Conservation (phyloP, 2,797 vertebrate genomes). For the Smutsia temminckii region DNA sequence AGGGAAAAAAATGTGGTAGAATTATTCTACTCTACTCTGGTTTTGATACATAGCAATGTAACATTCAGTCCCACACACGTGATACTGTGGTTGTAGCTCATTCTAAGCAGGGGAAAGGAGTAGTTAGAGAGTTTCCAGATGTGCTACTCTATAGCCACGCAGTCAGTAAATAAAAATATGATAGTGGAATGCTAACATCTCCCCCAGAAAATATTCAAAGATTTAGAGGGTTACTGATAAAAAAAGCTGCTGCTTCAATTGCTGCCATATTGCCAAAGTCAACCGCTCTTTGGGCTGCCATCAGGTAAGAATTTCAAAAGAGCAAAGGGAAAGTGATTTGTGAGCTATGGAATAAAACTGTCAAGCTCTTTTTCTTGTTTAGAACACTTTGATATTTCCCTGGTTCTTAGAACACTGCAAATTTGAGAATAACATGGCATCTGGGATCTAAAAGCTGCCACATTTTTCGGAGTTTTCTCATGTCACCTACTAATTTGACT, state of each 20-base stretch:
- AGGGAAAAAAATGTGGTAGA: neutral
- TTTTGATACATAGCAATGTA: neutral
- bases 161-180: constrained; percentile 51
- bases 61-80: neutral
- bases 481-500: constrained; percentile 32
- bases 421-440: constrained; percentile 49
- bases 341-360: constrained; percentile 50
- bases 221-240: constrained; percentile 2
- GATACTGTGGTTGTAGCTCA: neutral
- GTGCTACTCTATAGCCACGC: neutral
- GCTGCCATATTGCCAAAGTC: neutral
- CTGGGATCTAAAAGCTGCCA: constrained; percentile 24
- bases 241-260: neutral
- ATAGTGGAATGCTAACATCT: constrained; percentile 31
- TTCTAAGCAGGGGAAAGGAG: neutral
- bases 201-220: neutral
- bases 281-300: neutral
- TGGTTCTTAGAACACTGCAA: neutral
- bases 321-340: constrained; percentile 50
- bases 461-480: constrained; percentile 45
- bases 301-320: constrained; percentile 39
- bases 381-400: constrained; percentile 30
- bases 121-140: constrained; percentile 46
- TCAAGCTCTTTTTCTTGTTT: neutral
- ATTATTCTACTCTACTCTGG: neutral